Evolutionary conservation across 2,797 vertebrate genomes (phyloP).

Genomic region (Prionace glauca): DNA sequence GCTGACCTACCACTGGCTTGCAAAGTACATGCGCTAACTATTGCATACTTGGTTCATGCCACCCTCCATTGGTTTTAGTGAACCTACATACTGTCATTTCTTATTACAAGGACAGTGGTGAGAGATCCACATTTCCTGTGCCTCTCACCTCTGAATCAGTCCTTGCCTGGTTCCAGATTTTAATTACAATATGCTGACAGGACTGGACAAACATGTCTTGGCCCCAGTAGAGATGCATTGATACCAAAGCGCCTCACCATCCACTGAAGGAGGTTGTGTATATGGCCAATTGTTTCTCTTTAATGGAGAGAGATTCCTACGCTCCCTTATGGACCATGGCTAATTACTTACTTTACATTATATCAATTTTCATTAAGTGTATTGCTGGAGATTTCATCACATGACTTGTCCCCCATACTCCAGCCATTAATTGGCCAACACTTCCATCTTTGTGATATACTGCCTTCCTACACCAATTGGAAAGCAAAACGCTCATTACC

Average conservation of each 20-base stretch:
- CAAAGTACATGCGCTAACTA: not conserved
- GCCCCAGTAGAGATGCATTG: not conserved
- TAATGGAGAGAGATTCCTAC: no score
- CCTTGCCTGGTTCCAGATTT: not conserved
- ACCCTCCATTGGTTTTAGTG: not conserved
- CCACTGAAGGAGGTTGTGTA: not conserved
- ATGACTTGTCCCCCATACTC: no score
- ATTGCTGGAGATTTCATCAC: no score
- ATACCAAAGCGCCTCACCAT: not conserved
- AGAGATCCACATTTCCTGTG: not conserved
- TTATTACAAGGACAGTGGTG: not conserved
- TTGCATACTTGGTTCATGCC: not conserved
- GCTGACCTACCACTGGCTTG: not conserved
- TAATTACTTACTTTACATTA: no score
- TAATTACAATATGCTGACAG: not conserved
- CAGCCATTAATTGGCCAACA: no score
- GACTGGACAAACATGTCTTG: not conserved
- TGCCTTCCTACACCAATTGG: no score
- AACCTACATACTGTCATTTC: not conserved
- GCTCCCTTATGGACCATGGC: no score
- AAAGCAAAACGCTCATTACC: no score
- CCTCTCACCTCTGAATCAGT: not conserved
- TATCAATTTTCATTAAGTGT: no score
- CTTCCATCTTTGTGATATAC: no score
- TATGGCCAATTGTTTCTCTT: not conserved